A percentile compares a stretch with the other conserved stretches of the same genome.
Conservation (phyloP, 2,888 invertebrate genomes). For the Unio pictorum region DNA sequence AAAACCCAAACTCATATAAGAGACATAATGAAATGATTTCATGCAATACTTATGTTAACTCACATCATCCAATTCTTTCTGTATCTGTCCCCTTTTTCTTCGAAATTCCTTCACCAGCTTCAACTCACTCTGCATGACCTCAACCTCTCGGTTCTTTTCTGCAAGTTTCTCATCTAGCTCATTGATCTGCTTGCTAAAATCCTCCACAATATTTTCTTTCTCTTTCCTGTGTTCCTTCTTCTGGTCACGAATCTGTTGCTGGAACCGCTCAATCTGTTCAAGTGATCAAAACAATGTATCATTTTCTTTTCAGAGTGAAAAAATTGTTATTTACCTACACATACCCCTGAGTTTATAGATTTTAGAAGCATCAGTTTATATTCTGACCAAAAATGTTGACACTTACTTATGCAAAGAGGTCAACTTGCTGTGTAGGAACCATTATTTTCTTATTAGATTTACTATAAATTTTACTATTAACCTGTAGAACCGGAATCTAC, state of each 20-base stretch:
- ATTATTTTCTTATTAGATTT: too few species aligned
- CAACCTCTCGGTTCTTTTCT: slow-evolving; percentile 66
- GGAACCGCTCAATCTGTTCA: slow-evolving; percentile 62
- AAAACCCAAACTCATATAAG: too few species aligned
- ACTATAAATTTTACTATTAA: too few species aligned
- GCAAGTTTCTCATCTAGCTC: slow-evolving; percentile 66
- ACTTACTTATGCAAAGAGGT: too few species aligned
- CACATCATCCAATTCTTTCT: slow-evolving; percentile 71
- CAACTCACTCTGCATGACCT: slow-evolving; percentile 68
- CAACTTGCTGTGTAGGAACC: too few species aligned
- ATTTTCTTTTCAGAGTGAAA: not conserved
- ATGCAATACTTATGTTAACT: slow-evolving; percentile 4
- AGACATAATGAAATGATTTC: too few species aligned
- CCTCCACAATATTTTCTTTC: slow-evolving; percentile 66
- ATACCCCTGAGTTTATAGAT: not conserved
- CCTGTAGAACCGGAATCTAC: too few species aligned
- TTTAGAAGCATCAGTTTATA: too few species aligned
- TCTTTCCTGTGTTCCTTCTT: slow-evolving; percentile 66
- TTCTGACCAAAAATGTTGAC: too few species aligned
- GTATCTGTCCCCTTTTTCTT: slow-evolving; percentile 68
- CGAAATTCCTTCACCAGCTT: slow-evolving; percentile 70
- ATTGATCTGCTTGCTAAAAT: slow-evolving; percentile 67
- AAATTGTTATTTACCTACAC: not conserved
- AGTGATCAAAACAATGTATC: slow-evolving; percentile 2
- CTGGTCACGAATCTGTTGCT: slow-evolving; percentile 63